Conservation (phyloP, 1,140 invertebrate genomes). For the Lethrus apterus region DNA sequence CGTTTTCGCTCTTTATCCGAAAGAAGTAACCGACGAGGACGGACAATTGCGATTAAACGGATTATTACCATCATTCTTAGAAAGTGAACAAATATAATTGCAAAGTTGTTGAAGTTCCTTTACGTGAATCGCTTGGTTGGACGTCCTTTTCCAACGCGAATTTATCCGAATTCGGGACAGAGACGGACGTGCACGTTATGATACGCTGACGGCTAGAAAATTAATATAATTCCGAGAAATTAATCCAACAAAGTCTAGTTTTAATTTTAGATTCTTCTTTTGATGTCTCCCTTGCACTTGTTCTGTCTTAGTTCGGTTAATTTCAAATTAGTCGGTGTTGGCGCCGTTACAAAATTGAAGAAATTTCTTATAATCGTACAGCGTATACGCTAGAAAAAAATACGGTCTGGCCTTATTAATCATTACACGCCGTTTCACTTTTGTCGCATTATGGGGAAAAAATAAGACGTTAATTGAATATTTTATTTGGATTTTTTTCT, state of each 20-base stretch:
- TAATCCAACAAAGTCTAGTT: constrained; percentile 35
- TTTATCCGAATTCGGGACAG: not conserved
- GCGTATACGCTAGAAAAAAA: too few species aligned
- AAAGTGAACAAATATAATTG: constrained; percentile 34
- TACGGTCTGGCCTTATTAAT: too few species aligned
- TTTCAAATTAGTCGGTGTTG: constrained; percentile 3
- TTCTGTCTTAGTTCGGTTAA: constrained; percentile 11
- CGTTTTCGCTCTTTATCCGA: constrained; percentile 18
- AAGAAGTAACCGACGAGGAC: too few species aligned
- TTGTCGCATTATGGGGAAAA: too few species aligned
- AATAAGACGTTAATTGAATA: too few species aligned
- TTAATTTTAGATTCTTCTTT: constrained; percentile 36
- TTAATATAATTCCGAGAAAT: constrained; percentile 29
- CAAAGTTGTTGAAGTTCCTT: constrained; percentile 12
- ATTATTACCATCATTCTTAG: constrained; percentile 32
- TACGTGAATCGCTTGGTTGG: not conserved
- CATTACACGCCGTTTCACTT: too few species aligned
- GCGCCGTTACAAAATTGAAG: too few species aligned
- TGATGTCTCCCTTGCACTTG: constrained; percentile 26
- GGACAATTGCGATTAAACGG: constrained; percentile 2
- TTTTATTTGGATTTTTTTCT: too few species aligned
- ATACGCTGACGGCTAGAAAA: constrained; percentile 1
- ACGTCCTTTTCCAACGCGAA: not conserved
- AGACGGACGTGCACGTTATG: constrained; percentile 1
- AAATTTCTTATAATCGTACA: too few species aligned